phyloP scores from a whole-genome alignment of 2,888 invertebrate genomes.

The Trissonchulus sp. region DNA sequence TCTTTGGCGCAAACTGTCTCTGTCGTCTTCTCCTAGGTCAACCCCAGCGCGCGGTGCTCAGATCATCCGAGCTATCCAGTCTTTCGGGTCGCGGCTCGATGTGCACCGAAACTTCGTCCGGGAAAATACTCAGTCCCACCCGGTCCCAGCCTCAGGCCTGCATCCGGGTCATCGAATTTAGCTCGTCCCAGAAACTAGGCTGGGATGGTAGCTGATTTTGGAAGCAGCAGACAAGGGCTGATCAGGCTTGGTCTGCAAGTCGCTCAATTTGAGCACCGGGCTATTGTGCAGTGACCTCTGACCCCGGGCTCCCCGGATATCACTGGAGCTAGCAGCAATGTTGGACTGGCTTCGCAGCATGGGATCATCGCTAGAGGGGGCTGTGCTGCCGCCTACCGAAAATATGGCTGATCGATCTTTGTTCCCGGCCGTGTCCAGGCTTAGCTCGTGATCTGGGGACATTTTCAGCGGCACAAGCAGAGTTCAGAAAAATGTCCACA shows the following conservation, averaged over 20 bases:
- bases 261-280: background rate
- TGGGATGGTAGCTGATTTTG: too few relatives aligned
- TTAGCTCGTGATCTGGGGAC: background rate
- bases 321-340: background rate
- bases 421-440: too few relatives aligned
- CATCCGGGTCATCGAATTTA: too few relatives aligned
- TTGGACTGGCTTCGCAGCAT: background rate
- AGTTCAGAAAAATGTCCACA: conserved; percentile 36
- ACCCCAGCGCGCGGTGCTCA: background rate
- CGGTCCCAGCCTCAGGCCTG: background rate
- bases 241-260: background rate
- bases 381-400: background rate
- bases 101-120: background rate
- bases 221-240: background rate
- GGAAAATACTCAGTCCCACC: background rate
- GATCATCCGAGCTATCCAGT: background rate
- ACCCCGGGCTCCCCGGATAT: background rate
- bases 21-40: background rate
- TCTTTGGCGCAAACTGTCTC: too few relatives aligned
- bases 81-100: background rate
- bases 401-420: too few relatives aligned
- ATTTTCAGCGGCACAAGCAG: background rate
- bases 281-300: background rate
- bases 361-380: background rate
- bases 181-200: background rate